Percentiles rank a stretch among this genome's conserved stretches.
These are phyloP conservation scores for Sylvia atricapilla DNA, from an alignment of 2,113 vertebrate species.

Conservation along the genomic window DNA sequence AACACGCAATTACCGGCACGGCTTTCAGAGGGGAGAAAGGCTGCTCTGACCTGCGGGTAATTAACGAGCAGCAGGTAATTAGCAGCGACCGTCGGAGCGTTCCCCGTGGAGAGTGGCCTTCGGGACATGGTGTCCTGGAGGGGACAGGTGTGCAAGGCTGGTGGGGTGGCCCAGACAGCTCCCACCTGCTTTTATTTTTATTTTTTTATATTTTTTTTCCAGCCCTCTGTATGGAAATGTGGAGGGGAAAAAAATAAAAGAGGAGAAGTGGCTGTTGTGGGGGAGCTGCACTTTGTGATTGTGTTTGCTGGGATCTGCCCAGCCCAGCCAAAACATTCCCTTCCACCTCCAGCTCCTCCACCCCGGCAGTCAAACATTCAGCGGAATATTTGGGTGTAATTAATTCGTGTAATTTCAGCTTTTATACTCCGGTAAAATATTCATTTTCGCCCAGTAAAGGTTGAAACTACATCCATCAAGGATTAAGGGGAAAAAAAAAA, in stretches of 20 bases:
- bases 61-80: background rate
- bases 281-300: fast-evolving
- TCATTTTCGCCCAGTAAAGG: background rate
- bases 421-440: slow-evolving; percentile 34
- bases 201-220: background rate
- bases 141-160: background rate
- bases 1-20: background rate
- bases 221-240: background rate
- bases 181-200: background rate
- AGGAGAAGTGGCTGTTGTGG: background rate
- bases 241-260: background rate
- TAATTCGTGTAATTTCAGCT: background rate
- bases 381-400: background rate
- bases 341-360: background rate
- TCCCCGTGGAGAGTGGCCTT: fast-evolving
- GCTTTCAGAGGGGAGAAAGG: background rate
- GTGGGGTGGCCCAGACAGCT: background rate
- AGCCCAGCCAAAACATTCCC: fast-evolving
- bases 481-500: background rate
- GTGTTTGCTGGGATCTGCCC: background rate
- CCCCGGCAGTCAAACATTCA: background rate
- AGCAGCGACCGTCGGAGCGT: background rate
- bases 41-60: background rate
- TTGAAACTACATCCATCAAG: slow-evolving; percentile 12
- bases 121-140: fast-evolving